Evolutionary conservation across 2,797 vertebrate genomes (phyloP), one percentile per base, ranked within the genome.

Genomic region (Huso huso): DNA sequence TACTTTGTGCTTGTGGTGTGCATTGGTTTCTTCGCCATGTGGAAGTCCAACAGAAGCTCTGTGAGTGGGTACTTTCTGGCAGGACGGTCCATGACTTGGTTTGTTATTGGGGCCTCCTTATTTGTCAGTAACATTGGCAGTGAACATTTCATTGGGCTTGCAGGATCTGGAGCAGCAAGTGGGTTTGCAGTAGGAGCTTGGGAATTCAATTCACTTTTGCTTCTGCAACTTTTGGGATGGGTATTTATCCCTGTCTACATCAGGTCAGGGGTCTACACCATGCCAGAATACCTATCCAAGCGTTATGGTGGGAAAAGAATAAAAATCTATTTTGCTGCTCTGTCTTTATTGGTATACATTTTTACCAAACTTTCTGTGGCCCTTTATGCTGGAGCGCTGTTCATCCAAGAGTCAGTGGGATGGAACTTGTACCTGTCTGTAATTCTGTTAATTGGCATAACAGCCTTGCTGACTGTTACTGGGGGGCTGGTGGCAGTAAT

Each of bases 51-150:
- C 81, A 94, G 92, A 77, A 97, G 91, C 91, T 98, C 95, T 62
- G 93, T 99, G 71, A 96, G 89, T 49, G 97, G 95, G 82, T 99
- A 99, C 90, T 98, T 99, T 79, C 86, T 99, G 84, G 96, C 96
- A 65, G 97, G 97, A 79, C 94, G 97, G 81, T 95, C 93, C 77
- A 97, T 99, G 96, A 94, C 91, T 7, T 98, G 97, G 95, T 81
- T 91, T 64, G 94, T 95, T 61, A 84, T 99, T 58, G 97, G 97
- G 64, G 95, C 96, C 70, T 99, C 97, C 6, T 91, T 99, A 65
- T 99, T 99, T 76, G 97, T 99, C 85, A 99, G 97, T 89, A 99
- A 99, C 89, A 98, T 99, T 76, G 97, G 97, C 84, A 99, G 97
- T 71, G 97, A 99, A 85, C 97, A 99, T 84, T 99, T 99, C 88